These are phyloP conservation scores for Netelia fuscicornis DNA, from an alignment of 2,888 invertebrate species.

Conservation along the genomic window DNA sequence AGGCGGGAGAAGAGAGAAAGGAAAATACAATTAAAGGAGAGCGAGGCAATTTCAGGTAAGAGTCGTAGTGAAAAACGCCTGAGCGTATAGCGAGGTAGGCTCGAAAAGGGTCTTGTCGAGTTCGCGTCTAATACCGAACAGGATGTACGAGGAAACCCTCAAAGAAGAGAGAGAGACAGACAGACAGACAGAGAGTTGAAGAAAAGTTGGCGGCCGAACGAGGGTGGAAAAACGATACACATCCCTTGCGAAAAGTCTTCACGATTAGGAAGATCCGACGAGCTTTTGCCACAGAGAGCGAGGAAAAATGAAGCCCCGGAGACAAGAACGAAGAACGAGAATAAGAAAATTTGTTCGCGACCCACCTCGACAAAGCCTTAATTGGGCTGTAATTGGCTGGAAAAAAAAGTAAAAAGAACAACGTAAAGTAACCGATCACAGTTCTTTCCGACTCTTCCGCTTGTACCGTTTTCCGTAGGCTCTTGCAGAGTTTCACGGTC, in stretches of 20 bases:
- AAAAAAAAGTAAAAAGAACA: constrained; percentile 50
- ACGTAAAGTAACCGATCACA: constrained; percentile 34
- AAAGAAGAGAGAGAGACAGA: neutral
- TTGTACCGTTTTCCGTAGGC: neutral
- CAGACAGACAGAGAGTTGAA: constrained; percentile 24
- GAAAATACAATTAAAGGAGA: constrained; percentile 74
- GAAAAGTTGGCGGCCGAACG: constrained; percentile 24
- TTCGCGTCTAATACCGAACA: neutral
- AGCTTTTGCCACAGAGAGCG: constrained; percentile 13
- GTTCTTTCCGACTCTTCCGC: constrained; percentile 12
- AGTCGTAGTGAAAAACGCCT: constrained; percentile 63
- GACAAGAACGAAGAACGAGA: constrained; percentile 44
- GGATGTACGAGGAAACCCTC: neutral
- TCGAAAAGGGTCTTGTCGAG: neutral
- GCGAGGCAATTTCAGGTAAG: constrained; percentile 69
- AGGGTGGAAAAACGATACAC: constrained; percentile 7
- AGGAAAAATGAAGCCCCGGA: constrained; percentile 28
- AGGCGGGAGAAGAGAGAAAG: constrained; percentile 46
- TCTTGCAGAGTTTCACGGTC: constrained; percentile 45
- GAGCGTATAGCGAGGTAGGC: constrained; percentile 31
- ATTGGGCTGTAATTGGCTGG: constrained; percentile 73
- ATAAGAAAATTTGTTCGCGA: constrained; percentile 37
- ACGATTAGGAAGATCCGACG: constrained; percentile 27
- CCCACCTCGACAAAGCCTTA: constrained; percentile 69
- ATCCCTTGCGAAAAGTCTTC: constrained; percentile 44